These are phyloP conservation scores for Chalcosyrphus nemorum DNA, from an alignment of 2,888 invertebrate species.

Conservation along the genomic window DNA sequence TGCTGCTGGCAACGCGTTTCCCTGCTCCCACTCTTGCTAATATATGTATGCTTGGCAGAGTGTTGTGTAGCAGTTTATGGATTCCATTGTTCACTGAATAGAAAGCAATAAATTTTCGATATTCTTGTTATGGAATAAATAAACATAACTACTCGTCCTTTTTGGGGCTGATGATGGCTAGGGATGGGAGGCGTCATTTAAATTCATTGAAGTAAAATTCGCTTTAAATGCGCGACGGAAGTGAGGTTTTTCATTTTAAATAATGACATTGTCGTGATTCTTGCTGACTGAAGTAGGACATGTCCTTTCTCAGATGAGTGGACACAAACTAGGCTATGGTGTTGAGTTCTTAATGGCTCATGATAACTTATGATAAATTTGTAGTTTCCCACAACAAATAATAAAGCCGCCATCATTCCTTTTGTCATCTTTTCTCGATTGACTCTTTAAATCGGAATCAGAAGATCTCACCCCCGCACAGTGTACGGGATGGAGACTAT, in stretches of 20 bases:
- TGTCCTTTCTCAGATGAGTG: constrained; percentile 2
- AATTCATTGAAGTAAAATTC: constrained; percentile 35
- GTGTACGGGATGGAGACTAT: neutral
- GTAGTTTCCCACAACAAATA: too few species aligned
- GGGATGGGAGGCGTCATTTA: constrained; percentile 20
- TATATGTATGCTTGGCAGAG: neutral
- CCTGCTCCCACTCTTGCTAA: neutral
- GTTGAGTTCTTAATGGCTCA: too few species aligned
- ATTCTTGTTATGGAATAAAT: constrained; percentile 52
- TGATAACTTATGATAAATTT: too few species aligned
- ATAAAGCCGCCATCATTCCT: neutral
- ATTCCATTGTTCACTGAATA: constrained; percentile 59
- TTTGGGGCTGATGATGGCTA: neutral
- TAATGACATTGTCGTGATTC: neutral
- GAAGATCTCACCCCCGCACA: neutral
- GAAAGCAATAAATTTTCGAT: constrained; percentile 68
- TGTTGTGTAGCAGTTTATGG: constrained; percentile 33
- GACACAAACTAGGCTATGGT: neutral
- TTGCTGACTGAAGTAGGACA: neutral
- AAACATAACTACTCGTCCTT: constrained; percentile 23
- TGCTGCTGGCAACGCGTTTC: neutral
- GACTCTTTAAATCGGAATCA: neutral
- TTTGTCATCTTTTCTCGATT: neutral
- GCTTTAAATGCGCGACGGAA: constrained; percentile 16
- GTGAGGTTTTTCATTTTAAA: constrained; percentile 38